These are phyloP conservation scores for Lithobates sylvaticus DNA, from an alignment of 2,797 vertebrate genomes.

Conservation along the genomic window DNA sequence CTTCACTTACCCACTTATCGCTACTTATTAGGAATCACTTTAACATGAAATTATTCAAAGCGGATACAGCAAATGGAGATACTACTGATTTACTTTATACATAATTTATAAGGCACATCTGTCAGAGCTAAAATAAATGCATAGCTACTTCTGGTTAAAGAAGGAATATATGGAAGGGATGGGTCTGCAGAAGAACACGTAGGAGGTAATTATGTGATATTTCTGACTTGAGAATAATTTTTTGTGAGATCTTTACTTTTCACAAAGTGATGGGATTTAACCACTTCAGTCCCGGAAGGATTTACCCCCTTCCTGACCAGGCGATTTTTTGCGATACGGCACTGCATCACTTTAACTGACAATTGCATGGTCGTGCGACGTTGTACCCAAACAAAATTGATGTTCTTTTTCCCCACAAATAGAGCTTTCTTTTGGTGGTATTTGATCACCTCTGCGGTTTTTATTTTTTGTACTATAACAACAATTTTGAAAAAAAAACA, in stretches of 20 bases:
- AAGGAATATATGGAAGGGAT: conserved; percentile 11
- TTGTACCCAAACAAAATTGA: no score
- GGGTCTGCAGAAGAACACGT: neutral
- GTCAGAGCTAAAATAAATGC: conserved; percentile 21
- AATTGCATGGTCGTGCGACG: no score
- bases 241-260: conserved; percentile 14
- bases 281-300: no score
- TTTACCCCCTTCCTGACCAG: no score
- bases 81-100: conserved; percentile 20
- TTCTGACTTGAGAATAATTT: conserved; percentile 8
- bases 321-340: no score
- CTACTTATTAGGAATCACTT: conserved; percentile 1
- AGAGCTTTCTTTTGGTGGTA: no score
- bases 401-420: no score
- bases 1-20: neutral
- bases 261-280: neutral
- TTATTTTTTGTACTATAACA: no score
- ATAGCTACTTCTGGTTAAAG: neutral
- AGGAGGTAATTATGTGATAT: conserved; percentile 9
- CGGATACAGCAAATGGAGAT: neutral
- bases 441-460: no score
- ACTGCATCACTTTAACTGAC: no score
- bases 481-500: no score
- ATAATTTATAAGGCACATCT: conserved; percentile 49
- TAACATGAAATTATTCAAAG: conserved; percentile 30